Base-by-base conservation (phyloP, 2,888 invertebrate genomes). In the Eubasilissa splendida region DNA sequence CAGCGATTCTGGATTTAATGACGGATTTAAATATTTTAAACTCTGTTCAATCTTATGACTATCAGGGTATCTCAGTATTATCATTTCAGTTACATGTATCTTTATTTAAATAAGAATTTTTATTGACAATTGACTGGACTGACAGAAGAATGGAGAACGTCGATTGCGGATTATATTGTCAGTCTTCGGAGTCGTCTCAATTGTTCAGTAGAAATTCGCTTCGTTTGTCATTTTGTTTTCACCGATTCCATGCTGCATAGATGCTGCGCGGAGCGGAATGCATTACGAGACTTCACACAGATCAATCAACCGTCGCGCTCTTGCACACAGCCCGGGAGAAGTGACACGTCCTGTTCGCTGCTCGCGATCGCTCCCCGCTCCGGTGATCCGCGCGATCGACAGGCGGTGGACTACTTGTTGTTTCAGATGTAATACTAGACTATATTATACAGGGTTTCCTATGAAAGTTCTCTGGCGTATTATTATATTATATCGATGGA, bases 301-400 rank as follows among this genome's bases (percentile, higher is more conserved):
- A 73, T 73, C 71, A 73, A 73, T 73, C 71, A 58, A n/a, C 56
- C 71, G 71, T 22, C 56, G 56, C 58, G 58, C 71, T 42, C 31
- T 22, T 54, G 71, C 71, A n/a, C 70, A 22, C 53, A 22, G 50
- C 14, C 10, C 68, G 2, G 14, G 68, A 68, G 52, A 70, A 70
- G 70, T 70, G 70, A 70, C 70, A 22, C 70, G 70, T 70, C 70
- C 70, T 70, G 70, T 70, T 70, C 22, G 70, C 70, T 53, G 70
- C 53, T 70, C 22, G 70, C 70, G 70, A 70, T 11, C 14, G 70
- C 53, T 70, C 70, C 70, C 22, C 70, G 70, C 54, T 52, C 53
- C 53, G 53, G 53, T 68, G 52, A 50, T 12, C 52, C 68, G 50
- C 14, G 8, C 50, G 50, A 68, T 68, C 54, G 70, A 70, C 70